Conservation (phyloP, 2,113 vertebrate species). For the Tupaia chinensis region DNA sequence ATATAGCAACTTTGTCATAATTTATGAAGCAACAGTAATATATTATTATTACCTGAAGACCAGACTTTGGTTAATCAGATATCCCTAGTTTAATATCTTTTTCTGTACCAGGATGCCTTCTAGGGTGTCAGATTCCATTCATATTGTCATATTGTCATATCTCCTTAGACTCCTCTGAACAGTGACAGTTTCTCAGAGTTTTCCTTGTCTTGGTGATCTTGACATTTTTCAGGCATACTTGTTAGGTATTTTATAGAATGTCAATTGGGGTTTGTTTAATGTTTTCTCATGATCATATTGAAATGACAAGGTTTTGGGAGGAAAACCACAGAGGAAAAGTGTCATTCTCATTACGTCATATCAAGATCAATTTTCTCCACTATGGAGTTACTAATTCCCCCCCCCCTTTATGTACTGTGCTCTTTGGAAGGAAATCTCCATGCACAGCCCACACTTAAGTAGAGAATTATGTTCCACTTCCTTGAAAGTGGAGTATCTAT, state of each 20-base stretch:
- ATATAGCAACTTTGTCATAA: not conserved
- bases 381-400: not conserved
- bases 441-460: not conserved
- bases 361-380: not conserved
- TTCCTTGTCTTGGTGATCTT: not conserved
- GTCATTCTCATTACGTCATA: not conserved
- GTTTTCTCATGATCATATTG: not conserved
- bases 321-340: not conserved
- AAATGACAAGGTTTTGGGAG: not conserved
- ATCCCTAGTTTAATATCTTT: not conserved
- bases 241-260: not conserved
- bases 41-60: not conserved
- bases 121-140: not conserved
- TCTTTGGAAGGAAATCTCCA: not conserved
- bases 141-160: not conserved
- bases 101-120: not conserved
- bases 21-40: not conserved
- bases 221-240: not conserved
- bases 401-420: not conserved
- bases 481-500: not conserved
- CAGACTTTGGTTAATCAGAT: not conserved
- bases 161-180: not conserved
- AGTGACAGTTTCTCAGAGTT: not conserved
- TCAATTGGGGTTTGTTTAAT: not conserved
- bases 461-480: not conserved